phyloP scores from a whole-genome alignment of 23 tunicate genomes.

The Phallusia fumigata region DNA sequence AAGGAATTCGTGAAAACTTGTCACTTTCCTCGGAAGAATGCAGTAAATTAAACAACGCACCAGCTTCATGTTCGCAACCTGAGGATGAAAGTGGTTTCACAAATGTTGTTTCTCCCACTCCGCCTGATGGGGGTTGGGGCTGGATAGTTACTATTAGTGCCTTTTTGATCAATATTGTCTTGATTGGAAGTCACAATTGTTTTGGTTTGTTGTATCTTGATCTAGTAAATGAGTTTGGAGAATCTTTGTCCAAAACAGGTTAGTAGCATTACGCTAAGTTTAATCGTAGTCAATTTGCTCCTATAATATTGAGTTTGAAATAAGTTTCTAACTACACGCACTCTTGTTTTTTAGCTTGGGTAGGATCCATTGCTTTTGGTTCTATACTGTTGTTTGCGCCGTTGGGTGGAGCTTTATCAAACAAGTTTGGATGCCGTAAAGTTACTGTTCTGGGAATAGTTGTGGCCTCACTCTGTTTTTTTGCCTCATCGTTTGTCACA shows the following conservation, averaged over 20 bases:
- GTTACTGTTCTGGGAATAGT: slow-evolving; percentile 57
- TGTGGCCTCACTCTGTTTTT: slow-evolving; percentile 36
- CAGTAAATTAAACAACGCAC: background rate
- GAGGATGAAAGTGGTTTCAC: background rate
- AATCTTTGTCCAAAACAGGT: slow-evolving; percentile 63
- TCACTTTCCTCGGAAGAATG: too few relatives aligned
- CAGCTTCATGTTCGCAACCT: background rate
- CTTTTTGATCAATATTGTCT: slow-evolving; percentile 55
- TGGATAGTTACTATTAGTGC: slow-evolving; percentile 76
- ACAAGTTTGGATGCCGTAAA: slow-evolving; percentile 56
- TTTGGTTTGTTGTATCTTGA: slow-evolving; percentile 67
- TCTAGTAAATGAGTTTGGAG: slow-evolving; percentile 49
- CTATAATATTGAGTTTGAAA: too few relatives aligned
- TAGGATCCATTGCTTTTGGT: slow-evolving; percentile 93
- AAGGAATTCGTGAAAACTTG: too few relatives aligned
- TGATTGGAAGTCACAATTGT: slow-evolving; percentile 80
- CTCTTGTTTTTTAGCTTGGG: slow-evolving; percentile 55
- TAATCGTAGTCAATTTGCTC: too few relatives aligned
- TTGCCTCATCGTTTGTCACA: slow-evolving; percentile 53
- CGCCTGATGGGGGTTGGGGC: slow-evolving; percentile 96
- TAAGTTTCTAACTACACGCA: background rate
- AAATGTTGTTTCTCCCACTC: background rate
- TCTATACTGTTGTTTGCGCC: slow-evolving; percentile 82
- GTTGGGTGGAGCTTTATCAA: slow-evolving; percentile 59
- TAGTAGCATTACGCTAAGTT: too few relatives aligned